Evolutionary conservation across 2,888 invertebrate species (phyloP).

Genomic region (Heliconius erato): DNA sequence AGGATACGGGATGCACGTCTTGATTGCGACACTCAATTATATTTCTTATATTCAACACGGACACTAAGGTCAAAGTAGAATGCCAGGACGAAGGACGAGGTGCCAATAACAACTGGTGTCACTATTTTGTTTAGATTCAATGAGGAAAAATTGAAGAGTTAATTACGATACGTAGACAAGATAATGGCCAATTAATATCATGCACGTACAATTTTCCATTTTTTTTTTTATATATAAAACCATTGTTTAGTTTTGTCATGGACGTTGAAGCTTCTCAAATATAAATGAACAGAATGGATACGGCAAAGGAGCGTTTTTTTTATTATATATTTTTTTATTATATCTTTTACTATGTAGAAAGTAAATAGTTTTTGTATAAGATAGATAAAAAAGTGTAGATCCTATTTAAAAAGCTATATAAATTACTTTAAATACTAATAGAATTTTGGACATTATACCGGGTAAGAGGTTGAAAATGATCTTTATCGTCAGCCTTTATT

Average conservation of each 20-base stretch:
- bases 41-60: conserved; percentile 1
- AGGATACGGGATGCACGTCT: neutral
- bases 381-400: neutral
- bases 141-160: conserved; percentile 19
- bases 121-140: conserved; percentile 13
- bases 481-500: too few relatives aligned
- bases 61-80: conserved; percentile 21
- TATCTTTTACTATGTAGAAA: neutral
- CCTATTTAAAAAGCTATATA: neutral
- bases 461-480: too few relatives aligned
- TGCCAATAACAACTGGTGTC: neutral
- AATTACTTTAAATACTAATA: too few relatives aligned
- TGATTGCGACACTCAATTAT: conserved; percentile 3
- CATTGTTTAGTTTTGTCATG: conserved; percentile 9
- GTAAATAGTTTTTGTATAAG: neutral
- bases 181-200: conserved; percentile 28
- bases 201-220: conserved; percentile 24
- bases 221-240: conserved; percentile 4
- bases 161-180: conserved; percentile 5
- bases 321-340: neutral
- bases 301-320: neutral
- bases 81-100: conserved; percentile 14
- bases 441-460: too few relatives aligned
- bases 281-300: neutral
- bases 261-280: neutral